Conservation (phyloP, 2,797 vertebrate genomes). For the Channallabes apus region DNA sequence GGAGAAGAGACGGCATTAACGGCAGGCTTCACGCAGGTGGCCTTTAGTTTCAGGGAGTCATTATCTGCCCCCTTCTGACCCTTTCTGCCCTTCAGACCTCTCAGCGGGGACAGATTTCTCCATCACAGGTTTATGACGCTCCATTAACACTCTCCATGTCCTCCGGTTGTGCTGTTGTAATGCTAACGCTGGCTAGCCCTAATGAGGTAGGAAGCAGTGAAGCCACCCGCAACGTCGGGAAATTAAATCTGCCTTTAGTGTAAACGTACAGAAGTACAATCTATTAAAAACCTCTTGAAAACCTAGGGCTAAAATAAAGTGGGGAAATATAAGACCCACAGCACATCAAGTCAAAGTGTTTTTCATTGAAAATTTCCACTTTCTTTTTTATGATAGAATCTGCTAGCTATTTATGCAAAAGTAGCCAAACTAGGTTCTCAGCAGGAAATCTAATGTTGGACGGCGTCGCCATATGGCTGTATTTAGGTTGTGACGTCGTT, state of each 20-base stretch:
- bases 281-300: background rate
- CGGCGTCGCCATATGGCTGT: too few species aligned
- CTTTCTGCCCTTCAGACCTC: slow-evolving; percentile 39
- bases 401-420: background rate
- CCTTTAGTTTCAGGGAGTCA: slow-evolving; percentile 26
- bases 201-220: slow-evolving; percentile 50
- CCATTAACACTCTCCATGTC: background rate
- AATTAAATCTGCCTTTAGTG: slow-evolving; percentile 36
- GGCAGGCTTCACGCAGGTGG: slow-evolving; percentile 55
- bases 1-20: slow-evolving; percentile 45
- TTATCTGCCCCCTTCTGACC: slow-evolving; percentile 26
- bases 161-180: slow-evolving; percentile 33
- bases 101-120: slow-evolving; percentile 30
- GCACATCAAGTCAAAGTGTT: background rate
- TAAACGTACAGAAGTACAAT: background rate
- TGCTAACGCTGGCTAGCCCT: slow-evolving; percentile 48
- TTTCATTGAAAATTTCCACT: background rate
- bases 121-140: slow-evolving; percentile 14
- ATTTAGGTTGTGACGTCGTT: too few species aligned
- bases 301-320: slow-evolving; percentile 24
- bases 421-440: background rate
- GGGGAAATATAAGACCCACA: background rate
- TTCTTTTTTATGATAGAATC: background rate
- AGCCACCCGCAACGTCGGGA: slow-evolving; percentile 53
- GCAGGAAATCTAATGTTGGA: too few species aligned